phyloP scores from a whole-genome alignment of 2,797 vertebrate species.

The Scleropages formosus region DNA sequence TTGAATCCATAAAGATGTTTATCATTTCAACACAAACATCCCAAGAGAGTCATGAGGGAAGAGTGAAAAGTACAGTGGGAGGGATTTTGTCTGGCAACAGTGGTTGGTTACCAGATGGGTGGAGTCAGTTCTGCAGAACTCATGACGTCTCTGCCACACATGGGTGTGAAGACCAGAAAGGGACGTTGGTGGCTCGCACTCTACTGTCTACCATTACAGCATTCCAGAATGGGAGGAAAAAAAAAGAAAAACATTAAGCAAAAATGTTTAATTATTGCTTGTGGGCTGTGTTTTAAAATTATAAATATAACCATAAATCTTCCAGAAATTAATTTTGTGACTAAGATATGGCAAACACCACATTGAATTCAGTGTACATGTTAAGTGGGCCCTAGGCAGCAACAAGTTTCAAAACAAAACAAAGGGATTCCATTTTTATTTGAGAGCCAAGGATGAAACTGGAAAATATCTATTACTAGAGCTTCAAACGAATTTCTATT shows the following conservation, averaged over 20 bases:
- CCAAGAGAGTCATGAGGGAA: slow-evolving; percentile 25
- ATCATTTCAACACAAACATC: slow-evolving; percentile 29
- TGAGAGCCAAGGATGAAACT: not conserved
- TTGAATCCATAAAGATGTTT: slow-evolving; percentile 40
- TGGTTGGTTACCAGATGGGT: not conserved
- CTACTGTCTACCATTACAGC: not conserved
- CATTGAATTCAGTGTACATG: too few relatives aligned
- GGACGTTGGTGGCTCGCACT: not conserved
- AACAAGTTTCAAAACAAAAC: not conserved
- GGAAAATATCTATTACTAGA: too few relatives aligned
- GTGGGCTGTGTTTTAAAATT: not conserved
- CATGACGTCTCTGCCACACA: not conserved
- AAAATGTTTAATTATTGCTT: not conserved
- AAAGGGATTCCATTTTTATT: not conserved
- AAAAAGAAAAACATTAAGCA: slow-evolving; percentile 15
- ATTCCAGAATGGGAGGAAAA: not conserved
- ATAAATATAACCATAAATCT: slow-evolving; percentile 5
- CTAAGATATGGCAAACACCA: not conserved
- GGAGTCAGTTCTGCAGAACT: not conserved
- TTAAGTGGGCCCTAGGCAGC: not conserved
- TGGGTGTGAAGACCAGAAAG: not conserved
- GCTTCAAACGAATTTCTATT: too few relatives aligned
- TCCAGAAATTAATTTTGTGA: not conserved
- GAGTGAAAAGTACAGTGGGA: slow-evolving; percentile 17
- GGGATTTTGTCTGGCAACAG: not conserved